Conservation (phyloP, 2,888 invertebrate genomes). For the Eurytoma californica region DNA sequence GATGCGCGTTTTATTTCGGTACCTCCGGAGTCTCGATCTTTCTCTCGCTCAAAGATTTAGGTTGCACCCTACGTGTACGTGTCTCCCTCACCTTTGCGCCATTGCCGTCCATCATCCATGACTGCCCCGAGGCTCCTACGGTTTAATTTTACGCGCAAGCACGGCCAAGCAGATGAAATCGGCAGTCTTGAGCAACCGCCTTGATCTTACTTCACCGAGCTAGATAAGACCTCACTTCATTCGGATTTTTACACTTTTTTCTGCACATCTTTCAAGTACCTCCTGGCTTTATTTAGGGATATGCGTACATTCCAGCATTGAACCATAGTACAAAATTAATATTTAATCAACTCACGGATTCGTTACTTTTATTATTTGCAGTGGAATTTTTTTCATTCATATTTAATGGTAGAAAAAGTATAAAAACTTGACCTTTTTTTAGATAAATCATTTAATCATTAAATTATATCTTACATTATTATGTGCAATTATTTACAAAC, state of each 20-base stretch:
- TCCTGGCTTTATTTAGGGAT: no score
- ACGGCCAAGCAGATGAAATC: neutral
- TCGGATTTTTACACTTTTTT: neutral
- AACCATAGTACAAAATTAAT: no score
- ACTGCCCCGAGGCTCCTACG: neutral
- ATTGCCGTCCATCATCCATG: slow-evolving; percentile 19
- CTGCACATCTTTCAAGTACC: no score
- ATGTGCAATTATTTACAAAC: no score
- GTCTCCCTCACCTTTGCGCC: slow-evolving; percentile 7
- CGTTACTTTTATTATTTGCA: no score
- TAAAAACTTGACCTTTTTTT: neutral
- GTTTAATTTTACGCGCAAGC: slow-evolving; percentile 39
- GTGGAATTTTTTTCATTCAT: no score
- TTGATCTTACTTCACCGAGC: neutral
- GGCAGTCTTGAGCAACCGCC: neutral
- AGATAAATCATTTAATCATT: no score
- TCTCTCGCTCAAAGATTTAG: slow-evolving; percentile 37
- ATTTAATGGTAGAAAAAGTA: neutral
- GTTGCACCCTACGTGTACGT: slow-evolving; percentile 9
- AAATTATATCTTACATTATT: no score
- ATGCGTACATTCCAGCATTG: no score
- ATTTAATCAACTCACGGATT: no score
- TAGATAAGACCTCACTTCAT: neutral
- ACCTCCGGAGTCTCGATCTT: neutral
- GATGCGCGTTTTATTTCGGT: slow-evolving; percentile 44